Evolutionary conservation across 2,113 vertebrate genomes (phyloP), one percentile per base, ranked within the genome.

Genomic region (Brienomyrus longianalis): DNA sequence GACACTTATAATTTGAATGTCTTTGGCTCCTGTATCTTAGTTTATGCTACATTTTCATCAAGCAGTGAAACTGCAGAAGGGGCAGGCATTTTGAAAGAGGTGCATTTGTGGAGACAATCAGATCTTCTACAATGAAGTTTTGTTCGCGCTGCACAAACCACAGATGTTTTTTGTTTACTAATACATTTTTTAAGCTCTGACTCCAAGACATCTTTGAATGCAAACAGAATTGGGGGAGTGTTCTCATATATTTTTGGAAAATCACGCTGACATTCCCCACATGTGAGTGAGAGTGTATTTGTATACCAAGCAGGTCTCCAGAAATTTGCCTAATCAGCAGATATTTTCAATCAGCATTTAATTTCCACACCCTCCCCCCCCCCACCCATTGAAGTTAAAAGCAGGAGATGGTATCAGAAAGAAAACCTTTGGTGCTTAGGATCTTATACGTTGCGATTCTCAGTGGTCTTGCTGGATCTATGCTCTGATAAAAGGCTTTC

Each of bases 301-400:
- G 21, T 86, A 56, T 90, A 86, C 90, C 48, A 47, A 21, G 19
- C 5, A 70, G 66, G 45, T 27, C 56, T 70, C 39, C 59, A 27
- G 43, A 59, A 51, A 56, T 90, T 89, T 7, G 86, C 47, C 88
- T 90, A 91, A 91, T 91, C 91, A 90, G 39, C 88, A 89, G 86
- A 51, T 52, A 23, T 77, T 90, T 90, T 86, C 59, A 35, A 66
- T 91, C 89, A 90, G 88, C 90, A 90, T 89, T 70, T 84, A 88
- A 88, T 74, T 89, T 13, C 17, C 15, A 39, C 56, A 6, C 43
- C 17, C 86, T 83, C 27, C 10, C 5, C 52, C 50, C 2, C 11
- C 48, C 0, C 51, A 56, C 52, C 19, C 35, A 70, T 85, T 48
- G 47, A 66, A 80, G 87, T 89, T 77, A 54, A 89, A 85, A 84